Conservation (phyloP, 2,113 vertebrate genomes). For the Ploceus nigricollis region DNA sequence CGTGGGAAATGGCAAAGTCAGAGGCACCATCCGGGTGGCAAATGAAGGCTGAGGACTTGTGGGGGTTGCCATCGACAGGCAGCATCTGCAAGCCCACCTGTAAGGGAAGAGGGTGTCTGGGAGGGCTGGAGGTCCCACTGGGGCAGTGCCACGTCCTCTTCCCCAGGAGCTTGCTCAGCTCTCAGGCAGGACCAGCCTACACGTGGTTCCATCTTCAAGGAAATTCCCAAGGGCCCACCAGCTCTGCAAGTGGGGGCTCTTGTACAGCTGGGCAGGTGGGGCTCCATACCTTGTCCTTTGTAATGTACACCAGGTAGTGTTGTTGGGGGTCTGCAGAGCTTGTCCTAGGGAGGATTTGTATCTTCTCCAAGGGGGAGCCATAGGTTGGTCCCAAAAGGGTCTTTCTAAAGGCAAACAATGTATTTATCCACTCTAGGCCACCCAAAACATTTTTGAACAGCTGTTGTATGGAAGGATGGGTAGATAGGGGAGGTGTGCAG, state of each 20-base stretch:
- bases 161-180: background rate
- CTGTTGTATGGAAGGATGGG: background rate
- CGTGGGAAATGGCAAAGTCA: slow-evolving; percentile 76
- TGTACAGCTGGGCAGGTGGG: background rate
- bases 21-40: slow-evolving; percentile 82
- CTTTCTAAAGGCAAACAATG: slow-evolving; percentile 74
- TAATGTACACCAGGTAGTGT: slow-evolving; percentile 82
- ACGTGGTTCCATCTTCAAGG: background rate
- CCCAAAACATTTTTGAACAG: background rate
- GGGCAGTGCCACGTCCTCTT: background rate
- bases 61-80: slow-evolving; percentile 90
- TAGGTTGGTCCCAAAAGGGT: slow-evolving; percentile 84
- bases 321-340: slow-evolving; percentile 44
- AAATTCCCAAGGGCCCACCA: background rate
- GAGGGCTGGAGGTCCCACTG: background rate
- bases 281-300: slow-evolving; percentile 82
- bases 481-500: background rate
- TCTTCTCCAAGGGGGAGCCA: slow-evolving; percentile 83
- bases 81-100: slow-evolving; percentile 93
- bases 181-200: background rate
- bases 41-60: slow-evolving; percentile 83
- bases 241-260: background rate
- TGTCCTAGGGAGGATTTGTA: slow-evolving; percentile 74
- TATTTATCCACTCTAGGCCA: background rate
- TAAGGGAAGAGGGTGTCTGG: background rate